phyloP scores from a whole-genome alignment of 2,797 vertebrate genomes.

The Alectoris magna region DNA sequence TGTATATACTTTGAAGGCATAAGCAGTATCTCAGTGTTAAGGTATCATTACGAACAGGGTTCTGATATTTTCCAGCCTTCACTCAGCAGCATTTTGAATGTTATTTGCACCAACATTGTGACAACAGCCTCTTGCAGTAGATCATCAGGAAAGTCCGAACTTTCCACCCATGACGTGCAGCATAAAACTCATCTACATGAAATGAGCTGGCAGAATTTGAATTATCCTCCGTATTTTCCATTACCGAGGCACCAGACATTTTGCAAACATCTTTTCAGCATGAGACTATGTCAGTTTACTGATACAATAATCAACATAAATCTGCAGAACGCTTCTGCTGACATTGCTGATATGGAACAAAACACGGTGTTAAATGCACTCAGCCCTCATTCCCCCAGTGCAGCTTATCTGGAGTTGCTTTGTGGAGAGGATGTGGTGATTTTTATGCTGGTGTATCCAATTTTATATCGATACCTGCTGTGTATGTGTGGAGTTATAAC shows the following conservation, averaged over 20 bases:
- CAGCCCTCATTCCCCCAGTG: slow-evolving; percentile 14
- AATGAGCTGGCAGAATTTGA: slow-evolving; percentile 30
- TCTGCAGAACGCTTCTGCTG: slow-evolving; percentile 44
- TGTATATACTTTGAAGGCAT: neutral
- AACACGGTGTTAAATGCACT: slow-evolving; percentile 6
- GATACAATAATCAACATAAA: slow-evolving; percentile 56
- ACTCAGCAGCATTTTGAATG: neutral
- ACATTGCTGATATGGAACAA: slow-evolving; percentile 30
- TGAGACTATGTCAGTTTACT: slow-evolving; percentile 24
- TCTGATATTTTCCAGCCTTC: neutral
- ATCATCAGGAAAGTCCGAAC: neutral
- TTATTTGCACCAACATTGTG: neutral
- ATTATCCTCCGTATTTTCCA: slow-evolving; percentile 13
- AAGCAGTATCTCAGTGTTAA: neutral
- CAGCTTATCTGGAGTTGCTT: slow-evolving; percentile 41
- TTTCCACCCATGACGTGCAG: neutral
- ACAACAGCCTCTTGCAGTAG: neutral
- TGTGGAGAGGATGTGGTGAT: slow-evolving; percentile 32
- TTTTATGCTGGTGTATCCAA: slow-evolving; percentile 26
- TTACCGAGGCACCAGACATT: slow-evolving; percentile 20
- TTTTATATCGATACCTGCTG: slow-evolving; percentile 21
- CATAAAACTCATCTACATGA: slow-evolving; percentile 18
- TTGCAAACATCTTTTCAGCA: slow-evolving; percentile 44
- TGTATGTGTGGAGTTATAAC: neutral
- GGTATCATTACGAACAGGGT: neutral